Percentiles rank a stretch among this genome's conserved stretches.
Evolutionary conservation across 2,888 invertebrate species (phyloP).

Genomic region (Aporophyla nigra): DNA sequence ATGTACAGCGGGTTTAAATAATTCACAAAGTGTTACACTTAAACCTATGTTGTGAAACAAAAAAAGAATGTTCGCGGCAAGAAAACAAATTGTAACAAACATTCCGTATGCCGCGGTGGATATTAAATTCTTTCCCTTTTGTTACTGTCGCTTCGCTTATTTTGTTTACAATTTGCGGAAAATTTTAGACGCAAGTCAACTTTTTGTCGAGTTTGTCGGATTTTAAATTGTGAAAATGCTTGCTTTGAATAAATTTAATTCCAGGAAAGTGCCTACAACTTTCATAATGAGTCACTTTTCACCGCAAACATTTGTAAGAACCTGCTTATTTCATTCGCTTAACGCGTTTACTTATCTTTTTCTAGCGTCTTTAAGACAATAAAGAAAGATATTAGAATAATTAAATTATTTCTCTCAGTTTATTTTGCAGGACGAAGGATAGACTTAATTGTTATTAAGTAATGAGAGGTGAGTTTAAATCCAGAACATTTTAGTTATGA

Average conservation of each 20-base stretch:
- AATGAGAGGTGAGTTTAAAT: neutral
- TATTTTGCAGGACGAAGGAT: slow-evolving; percentile 21
- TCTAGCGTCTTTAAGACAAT: slow-evolving; percentile 29
- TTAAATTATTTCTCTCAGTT: slow-evolving; percentile 35
- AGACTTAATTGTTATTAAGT: slow-evolving; percentile 3
- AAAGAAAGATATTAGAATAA: slow-evolving; percentile 42
- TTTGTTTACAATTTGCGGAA: slow-evolving; percentile 83
- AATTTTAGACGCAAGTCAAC: slow-evolving; percentile 78
- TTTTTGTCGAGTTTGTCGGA: slow-evolving; percentile 77
- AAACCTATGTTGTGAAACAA: slow-evolving; percentile 75
- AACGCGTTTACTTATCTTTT: slow-evolving; percentile 52
- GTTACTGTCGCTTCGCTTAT: slow-evolving; percentile 81
- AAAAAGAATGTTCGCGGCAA: slow-evolving; percentile 81
- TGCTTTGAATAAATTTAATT: slow-evolving; percentile 77
- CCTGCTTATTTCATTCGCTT: slow-evolving; percentile 56
- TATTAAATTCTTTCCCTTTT: slow-evolving; percentile 88
- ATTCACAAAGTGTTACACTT: slow-evolving; percentile 57
- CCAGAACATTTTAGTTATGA: neutral
- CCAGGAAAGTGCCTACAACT: slow-evolving; percentile 64
- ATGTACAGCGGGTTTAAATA: slow-evolving; percentile 39
- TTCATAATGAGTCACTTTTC: slow-evolving; percentile 63
- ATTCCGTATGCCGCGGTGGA: slow-evolving; percentile 83
- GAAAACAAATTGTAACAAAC: slow-evolving; percentile 86
- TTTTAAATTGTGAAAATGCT: slow-evolving; percentile 79
- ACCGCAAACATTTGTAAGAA: slow-evolving; percentile 63